Evolutionary conservation across 2,113 vertebrate species (phyloP).

Genomic region (Clupea harengus): DNA sequence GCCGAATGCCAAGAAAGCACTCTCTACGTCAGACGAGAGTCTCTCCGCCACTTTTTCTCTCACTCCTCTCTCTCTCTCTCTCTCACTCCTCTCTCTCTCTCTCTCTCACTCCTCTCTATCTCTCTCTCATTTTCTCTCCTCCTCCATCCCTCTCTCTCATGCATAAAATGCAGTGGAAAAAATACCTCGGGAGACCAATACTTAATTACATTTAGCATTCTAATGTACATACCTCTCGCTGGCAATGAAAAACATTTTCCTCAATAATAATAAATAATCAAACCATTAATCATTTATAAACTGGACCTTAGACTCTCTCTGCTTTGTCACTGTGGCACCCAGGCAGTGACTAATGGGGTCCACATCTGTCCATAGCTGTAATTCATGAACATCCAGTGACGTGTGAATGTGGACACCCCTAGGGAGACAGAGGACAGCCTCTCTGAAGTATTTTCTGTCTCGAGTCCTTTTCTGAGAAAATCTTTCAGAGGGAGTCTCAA

Average conservation of each 20-base stretch:
- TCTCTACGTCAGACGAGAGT: background rate
- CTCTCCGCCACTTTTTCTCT: background rate
- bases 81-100: background rate
- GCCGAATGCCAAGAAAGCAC: background rate
- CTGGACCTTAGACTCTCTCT: background rate
- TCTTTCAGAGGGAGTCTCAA: too few relatives aligned
- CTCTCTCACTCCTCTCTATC: background rate
- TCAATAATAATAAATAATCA: background rate
- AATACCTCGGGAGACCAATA: background rate
- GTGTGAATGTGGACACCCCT: too few relatives aligned
- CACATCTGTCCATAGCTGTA: too few relatives aligned
- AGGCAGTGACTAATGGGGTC: too few relatives aligned
- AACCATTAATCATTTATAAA: background rate
- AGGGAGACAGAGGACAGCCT: too few relatives aligned
- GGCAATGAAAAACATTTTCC: background rate
- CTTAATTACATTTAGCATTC: background rate
- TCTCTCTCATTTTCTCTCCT: background rate
- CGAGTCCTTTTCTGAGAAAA: too few relatives aligned
- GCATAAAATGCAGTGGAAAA: background rate
- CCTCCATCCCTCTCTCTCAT: background rate
- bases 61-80: background rate
- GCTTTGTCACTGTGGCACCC: background rate
- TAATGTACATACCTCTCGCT: background rate
- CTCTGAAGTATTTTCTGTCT: too few relatives aligned
- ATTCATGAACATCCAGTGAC: too few relatives aligned